Base-by-base conservation (phyloP, 1,140 invertebrate species). In the Drosophila jambulina region DNA sequence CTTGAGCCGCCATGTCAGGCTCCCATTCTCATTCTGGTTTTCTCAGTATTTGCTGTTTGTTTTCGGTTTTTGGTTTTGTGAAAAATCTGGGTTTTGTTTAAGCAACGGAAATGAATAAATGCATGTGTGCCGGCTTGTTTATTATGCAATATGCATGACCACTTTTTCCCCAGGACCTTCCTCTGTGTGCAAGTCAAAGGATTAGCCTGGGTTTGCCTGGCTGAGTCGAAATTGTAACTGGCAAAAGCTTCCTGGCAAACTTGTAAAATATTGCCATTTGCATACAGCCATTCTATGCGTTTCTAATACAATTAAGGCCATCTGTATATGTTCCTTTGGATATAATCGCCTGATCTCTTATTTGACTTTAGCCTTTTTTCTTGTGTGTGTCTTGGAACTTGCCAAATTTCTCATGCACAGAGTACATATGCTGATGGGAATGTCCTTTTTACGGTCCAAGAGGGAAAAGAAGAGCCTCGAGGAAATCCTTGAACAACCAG, bases 141-240 rank as follows among this genome's bases (percentile, higher is more conserved):
- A 78, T 82, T 78, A 78, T 86, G 70, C 82, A 81, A 82, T 86
- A 86, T 86, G 78, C 78, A 85, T 85, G 82, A 82, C 57, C 71
- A 75, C 58, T 48, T 51, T 64, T 76, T 56, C 62, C 49, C 71
- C 42, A 65, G 56, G 25, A 57, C 21, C 21, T 23, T 10, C 17
- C 1, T 34, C 6, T 54, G 19, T 43, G n/a, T 60, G n/a, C 38
- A 36, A 42, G 58, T 49, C 76, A 79, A 45, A 57, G 67, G 54
- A 78, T 78, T 70, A 71, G 49, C 53, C 10, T 23, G 12, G 38
- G 36, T 40, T 59, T 65, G 34, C 15, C 34, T 48, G 36, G 15
- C 62, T 32, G 38, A 57, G 19, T 45, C 19, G 17, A 58, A 72
- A 57, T 21, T 45, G 61, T 70, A 67, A 67, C 46, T 67, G 65